Conservation (phyloP, 2,113 vertebrate species). For the Montifringilla adamsi region DNA sequence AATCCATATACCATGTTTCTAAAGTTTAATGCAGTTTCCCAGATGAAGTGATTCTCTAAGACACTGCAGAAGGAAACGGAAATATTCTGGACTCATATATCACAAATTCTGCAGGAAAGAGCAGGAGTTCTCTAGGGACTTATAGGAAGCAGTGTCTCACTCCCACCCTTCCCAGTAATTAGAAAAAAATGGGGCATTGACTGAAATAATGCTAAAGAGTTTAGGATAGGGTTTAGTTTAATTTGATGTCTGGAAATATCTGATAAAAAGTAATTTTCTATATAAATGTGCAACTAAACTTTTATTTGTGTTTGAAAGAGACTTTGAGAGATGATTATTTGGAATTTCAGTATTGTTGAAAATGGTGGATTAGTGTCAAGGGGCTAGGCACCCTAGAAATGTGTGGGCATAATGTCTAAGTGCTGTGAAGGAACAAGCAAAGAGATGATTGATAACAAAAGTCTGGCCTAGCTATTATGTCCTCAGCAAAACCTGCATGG, state of each 20-base stretch:
- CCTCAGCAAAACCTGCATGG: neutral
- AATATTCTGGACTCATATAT: neutral
- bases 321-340: neutral
- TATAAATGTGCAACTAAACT: neutral
- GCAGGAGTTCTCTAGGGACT: neutral
- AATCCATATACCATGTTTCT: neutral
- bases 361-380: neutral
- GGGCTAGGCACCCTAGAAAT: neutral
- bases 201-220: neutral
- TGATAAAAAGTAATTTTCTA: neutral
- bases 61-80: neutral
- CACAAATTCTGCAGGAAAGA: neutral
- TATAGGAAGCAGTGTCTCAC: neutral
- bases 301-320: neutral
- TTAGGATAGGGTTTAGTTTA: neutral
- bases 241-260: neutral
- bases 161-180: neutral
- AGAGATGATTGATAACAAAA: neutral
- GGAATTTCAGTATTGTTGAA: neutral
- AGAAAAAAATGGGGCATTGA: neutral
- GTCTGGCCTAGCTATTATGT: neutral
- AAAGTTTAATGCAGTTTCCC: neutral
- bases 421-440: neutral
- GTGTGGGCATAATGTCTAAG: neutral
- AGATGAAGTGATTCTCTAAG: neutral